Evolutionary conservation across 2,113 vertebrate species (phyloP), one percentile per base, ranked within the genome.

Genomic region (Marmota flaviventris): DNA sequence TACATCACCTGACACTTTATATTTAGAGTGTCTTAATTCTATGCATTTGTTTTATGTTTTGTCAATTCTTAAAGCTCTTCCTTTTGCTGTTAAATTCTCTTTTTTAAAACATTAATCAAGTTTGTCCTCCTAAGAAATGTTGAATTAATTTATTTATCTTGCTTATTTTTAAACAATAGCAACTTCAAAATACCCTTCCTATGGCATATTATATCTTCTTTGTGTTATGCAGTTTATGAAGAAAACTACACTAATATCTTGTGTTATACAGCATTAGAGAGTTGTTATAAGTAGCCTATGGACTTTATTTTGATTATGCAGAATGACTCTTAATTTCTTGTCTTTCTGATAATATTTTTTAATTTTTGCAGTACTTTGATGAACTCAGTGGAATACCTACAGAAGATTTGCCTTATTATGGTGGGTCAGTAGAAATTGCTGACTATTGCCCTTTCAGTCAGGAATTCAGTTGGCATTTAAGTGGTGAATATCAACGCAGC

Each of bases 401-500:
- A 45, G 98, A 98, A 79, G 99, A 99, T 85, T 96, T 99, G 94
- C 90, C 99, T 61, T 98, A 98, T 42, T 99, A 99, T n/a, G 99
- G 99, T 2, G 99, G 99, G 0, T 99, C 99, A 0, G 99, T 99
- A 98, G 99, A 99, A 99, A 99, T 99, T 61, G 99, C 99, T 8
- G 99, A 99, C 97, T 99, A 98, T 93, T 99, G 99, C 98, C 99
- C 99, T 25, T 99, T 99, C 97, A 99, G 99, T 96, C 99, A 99
- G 98, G 99, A 99, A 97, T 99, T 99, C 98, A 99, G 99, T 85
- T 99, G 99, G 99, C 99, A 99, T 97, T 98, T 99, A 79, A 99
- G 99, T 51, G 99, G 99, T 82, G 99, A 99, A 96, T 99, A 99
- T 97, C 99, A 99, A 73, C 99, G 99, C 78, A 99, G 99, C 98